Evolutionary conservation across 2,888 invertebrate genomes (phyloP).

Genomic region (Papilio elwesi): DNA sequence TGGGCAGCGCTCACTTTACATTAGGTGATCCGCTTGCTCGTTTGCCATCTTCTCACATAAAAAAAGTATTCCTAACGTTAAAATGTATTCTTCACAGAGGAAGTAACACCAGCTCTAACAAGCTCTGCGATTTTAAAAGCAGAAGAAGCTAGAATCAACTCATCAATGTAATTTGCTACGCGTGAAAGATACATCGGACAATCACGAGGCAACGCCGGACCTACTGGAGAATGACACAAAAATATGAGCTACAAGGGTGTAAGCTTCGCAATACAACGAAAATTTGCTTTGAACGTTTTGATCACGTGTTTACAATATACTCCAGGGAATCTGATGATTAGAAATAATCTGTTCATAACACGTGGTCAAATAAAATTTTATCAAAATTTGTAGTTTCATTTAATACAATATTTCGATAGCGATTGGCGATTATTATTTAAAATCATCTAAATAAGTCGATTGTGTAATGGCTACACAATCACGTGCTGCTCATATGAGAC

Average conservation of each 20-base stretch:
- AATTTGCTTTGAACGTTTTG: neutral
- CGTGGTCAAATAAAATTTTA: neutral
- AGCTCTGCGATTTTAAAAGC: slow-evolving; percentile 43
- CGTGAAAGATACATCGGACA: neutral
- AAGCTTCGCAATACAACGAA: neutral
- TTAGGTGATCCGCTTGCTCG: too few relatives aligned
- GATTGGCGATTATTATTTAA: too few relatives aligned
- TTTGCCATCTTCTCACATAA: neutral
- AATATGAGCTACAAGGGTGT: neutral
- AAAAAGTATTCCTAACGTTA: neutral
- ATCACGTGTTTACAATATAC: too few relatives aligned
- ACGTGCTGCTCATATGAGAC: too few relatives aligned
- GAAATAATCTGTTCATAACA: neutral
- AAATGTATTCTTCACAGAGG: slow-evolving; percentile 61
- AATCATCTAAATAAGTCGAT: too few relatives aligned
- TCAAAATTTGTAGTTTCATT: neutral
- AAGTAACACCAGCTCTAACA: slow-evolving; percentile 57
- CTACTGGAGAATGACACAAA: neutral
- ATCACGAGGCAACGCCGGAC: neutral
- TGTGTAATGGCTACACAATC: too few relatives aligned
- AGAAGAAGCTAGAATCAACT: slow-evolving; percentile 46
- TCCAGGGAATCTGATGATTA: neutral
- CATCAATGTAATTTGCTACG: slow-evolving; percentile 23
- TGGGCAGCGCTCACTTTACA: too few relatives aligned
- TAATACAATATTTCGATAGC: too few relatives aligned